Conservation (phyloP, 2,888 invertebrate genomes). For the Candidula unifasciata region DNA sequence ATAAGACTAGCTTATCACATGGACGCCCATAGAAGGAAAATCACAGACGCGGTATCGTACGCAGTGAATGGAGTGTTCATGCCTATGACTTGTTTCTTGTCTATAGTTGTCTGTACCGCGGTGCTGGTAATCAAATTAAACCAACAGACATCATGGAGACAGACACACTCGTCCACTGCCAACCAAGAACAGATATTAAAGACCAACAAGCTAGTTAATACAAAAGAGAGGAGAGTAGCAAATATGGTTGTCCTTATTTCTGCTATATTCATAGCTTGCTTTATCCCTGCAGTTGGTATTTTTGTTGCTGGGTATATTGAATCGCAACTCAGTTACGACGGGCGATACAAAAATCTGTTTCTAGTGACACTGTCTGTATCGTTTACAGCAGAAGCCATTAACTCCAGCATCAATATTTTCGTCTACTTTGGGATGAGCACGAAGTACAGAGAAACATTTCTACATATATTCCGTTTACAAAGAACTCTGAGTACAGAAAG, state of each 20-base stretch:
- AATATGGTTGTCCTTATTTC: conserved; percentile 28
- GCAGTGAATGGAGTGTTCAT: conserved; percentile 32
- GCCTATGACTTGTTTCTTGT: conserved; percentile 5
- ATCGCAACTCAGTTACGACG: conserved; percentile 10
- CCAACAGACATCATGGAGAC: conserved; percentile 11
- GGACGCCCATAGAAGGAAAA: not conserved
- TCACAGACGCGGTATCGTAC: not conserved
- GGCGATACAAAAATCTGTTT: not conserved
- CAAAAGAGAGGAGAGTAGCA: not conserved
- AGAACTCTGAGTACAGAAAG: not conserved
- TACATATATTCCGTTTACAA: not conserved
- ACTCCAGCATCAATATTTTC: conserved; percentile 25
- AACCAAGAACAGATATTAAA: not conserved
- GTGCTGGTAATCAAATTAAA: conserved; percentile 12
- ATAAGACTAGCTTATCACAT: not conserved
- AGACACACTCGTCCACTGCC: not conserved
- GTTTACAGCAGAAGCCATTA: not conserved
- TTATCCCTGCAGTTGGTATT: not conserved
- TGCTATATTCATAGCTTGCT: conserved; percentile 1
- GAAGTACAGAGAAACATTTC: conserved; percentile 14
- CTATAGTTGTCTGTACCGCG: not conserved
- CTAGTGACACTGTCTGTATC: not conserved
- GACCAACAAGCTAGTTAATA: not conserved
- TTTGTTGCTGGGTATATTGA: not conserved
- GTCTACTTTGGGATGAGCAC: conserved; percentile 4